Base-by-base conservation (phyloP, 2,888 invertebrate genomes). In the Meta bourneti region DNA sequence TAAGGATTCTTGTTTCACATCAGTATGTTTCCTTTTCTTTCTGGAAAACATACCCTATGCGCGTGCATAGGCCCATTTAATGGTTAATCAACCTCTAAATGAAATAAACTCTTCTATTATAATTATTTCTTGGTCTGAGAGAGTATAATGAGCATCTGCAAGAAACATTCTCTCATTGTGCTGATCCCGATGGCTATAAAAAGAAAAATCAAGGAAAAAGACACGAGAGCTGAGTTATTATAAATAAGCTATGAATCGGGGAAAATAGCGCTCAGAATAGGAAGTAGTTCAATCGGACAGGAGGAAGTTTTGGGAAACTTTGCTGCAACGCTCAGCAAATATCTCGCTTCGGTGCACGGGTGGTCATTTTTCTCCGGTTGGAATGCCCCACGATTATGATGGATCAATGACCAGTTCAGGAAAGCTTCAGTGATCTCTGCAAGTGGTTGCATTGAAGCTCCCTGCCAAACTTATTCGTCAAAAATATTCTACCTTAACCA, bases 311-410 rank as follows among this genome's bases (percentile, higher is more conserved):
- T 11, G 49, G 13, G 19, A 8, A 85, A 85, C 20, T 52, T 80
- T 80, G 52, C 19, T n/a, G 79, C 87, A n/a, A 72, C 70, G 78
- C 34, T 34, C 72, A 80, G 87, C 87, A 19, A 72, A 87, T 79
- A 87, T 87, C 72, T 79, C 79, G 87, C 79, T 71, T 72, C 52
- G 79, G 51, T 16, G n/a, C 1, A 34, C 54, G 11, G 75, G 52
- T 48, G 61, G 75, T 84, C 84, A 74, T 84, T 84, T 75, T 34
- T 52, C 13, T 19, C 6, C 19, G n/a, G n/a, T 2, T 16, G 20
- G 49, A 78, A 20, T 52, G 69, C 69, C 19, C 69, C 20, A 9
- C 61, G 72, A 71, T 79, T 80, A 80, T 19, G n/a, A 79, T 49
- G 72, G 52, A 78, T 34, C 79, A 87, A n/a, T 54, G 34, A 19